These are phyloP conservation scores for Drosophila tsacasi DNA, from an alignment of 1,140 invertebrate genomes.

Conservation along the genomic window DNA sequence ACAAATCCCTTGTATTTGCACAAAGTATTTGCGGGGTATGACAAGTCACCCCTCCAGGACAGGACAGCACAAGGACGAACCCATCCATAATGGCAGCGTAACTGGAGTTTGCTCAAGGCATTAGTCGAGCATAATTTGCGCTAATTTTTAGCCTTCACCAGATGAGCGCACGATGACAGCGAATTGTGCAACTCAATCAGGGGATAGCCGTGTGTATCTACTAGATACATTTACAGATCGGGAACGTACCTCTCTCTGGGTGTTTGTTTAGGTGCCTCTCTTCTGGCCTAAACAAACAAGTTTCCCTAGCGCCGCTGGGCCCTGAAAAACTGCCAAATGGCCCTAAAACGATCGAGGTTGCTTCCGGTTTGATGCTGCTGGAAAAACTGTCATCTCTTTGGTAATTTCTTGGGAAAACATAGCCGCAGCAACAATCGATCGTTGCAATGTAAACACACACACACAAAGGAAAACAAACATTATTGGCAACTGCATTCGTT, in stretches of 20 bases:
- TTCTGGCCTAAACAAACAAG: constrained; percentile 67
- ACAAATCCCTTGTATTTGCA: constrained; percentile 28
- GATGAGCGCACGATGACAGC: constrained; percentile 45
- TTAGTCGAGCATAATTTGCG: constrained; percentile 80
- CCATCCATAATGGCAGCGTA: not conserved
- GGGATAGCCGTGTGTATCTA: not conserved
- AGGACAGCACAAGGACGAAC: not conserved
- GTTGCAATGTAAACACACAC: constrained; percentile 38
- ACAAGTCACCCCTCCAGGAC: constrained; percentile 50
- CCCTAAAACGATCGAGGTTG: constrained; percentile 47
- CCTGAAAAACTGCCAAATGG: constrained; percentile 68
- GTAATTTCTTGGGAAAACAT: constrained; percentile 74
- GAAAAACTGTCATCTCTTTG: constrained; percentile 45
- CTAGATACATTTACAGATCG: not conserved
- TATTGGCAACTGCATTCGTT: constrained; percentile 33
- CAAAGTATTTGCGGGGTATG: constrained; percentile 45
- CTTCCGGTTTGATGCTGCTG: constrained; percentile 21
- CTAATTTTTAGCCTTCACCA: constrained; percentile 65
- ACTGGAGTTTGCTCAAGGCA: constrained; percentile 64
- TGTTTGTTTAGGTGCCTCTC: constrained; percentile 39
- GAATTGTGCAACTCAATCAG: constrained; percentile 66
- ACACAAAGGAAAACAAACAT: constrained; percentile 24
- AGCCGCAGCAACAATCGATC: constrained; percentile 57
- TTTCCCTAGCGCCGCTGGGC: constrained; percentile 55
- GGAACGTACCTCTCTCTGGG: constrained; percentile 22